Conservation (phyloP, 2,113 vertebrate species). For the Varanus komodoensis region DNA sequence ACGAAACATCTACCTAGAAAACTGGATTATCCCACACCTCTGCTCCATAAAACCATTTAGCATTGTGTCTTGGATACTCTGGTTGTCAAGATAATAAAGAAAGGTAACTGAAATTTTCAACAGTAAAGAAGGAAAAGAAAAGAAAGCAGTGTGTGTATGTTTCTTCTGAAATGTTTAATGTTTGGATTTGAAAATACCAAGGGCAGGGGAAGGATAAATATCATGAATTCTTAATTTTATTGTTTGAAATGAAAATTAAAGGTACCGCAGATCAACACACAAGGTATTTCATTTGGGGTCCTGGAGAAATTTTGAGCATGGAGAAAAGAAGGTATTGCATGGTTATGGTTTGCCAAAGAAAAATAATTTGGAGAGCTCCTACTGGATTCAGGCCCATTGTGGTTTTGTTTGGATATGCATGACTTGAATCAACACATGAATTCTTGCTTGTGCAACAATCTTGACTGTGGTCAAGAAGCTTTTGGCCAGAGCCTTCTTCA, state of each 20-base stretch:
- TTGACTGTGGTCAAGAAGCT: conserved; percentile 36
- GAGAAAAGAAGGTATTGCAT: neutral
- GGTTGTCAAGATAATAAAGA: conserved; percentile 14
- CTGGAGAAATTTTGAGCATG: neutral
- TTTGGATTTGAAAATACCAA: conserved; percentile 54
- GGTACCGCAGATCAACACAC: conserved; percentile 47
- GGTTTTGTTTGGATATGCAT: conserved; percentile 34
- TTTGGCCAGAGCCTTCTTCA: conserved; percentile 21
- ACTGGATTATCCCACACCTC: conserved; percentile 19
- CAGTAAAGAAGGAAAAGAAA: conserved; percentile 38
- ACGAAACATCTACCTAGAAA: neutral
- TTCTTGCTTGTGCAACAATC: neutral
- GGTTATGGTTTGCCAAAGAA: conserved; percentile 4
- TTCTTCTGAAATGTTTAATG: conserved; percentile 39
- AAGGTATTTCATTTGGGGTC: conserved; percentile 37
- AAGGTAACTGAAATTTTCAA: conserved; percentile 49
- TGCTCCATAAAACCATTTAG: conserved; percentile 15
- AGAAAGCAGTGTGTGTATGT: neutral
- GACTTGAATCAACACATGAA: conserved; percentile 1
- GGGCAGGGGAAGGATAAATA: conserved; percentile 35
- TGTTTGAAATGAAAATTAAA: conserved; percentile 51
- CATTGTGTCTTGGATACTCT: conserved; percentile 16
- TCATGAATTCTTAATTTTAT: conserved; percentile 33
- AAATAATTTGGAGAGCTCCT: neutral
- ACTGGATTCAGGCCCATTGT: conserved; percentile 9